Percentiles rank a stretch among this genome's conserved stretches.
Conservation (phyloP, 1,140 invertebrate species). For the Philotrypesis tridentata region DNA sequence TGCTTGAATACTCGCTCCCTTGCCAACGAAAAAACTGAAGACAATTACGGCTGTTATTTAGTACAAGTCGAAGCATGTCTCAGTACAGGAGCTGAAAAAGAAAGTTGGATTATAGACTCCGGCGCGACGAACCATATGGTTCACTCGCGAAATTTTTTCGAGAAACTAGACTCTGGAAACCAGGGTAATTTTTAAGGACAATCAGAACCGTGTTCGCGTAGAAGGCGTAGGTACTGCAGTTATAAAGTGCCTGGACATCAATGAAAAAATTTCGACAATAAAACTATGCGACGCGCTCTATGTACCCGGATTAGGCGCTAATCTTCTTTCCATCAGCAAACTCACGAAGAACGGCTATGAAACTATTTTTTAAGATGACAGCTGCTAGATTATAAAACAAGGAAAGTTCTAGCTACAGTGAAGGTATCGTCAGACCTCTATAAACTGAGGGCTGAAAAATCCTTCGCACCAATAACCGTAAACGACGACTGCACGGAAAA, state of each 20-base stretch:
- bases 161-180: neutral
- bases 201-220: no score
- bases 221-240: no score
- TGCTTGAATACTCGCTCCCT: no score
- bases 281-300: neutral
- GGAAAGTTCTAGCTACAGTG: constrained; percentile 11
- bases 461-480: neutral
- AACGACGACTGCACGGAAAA: neutral
- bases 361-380: constrained; percentile 25
- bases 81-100: neutral
- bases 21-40: no score
- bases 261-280: no score
- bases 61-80: neutral
- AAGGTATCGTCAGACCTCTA: constrained; percentile 9
- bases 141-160: neutral
- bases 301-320: constrained; percentile 65
- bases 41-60: neutral
- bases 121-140: neutral
- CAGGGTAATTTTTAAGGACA: no score
- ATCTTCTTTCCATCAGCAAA: constrained; percentile 64
- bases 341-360: constrained; percentile 54
- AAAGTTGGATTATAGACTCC: neutral
- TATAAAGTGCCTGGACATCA: no score
- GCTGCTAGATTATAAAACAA: constrained; percentile 32
- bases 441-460: constrained; percentile 12